Evolutionary conservation across 2,797 vertebrate genomes (phyloP).

Genomic region (Ibycter americanus): DNA sequence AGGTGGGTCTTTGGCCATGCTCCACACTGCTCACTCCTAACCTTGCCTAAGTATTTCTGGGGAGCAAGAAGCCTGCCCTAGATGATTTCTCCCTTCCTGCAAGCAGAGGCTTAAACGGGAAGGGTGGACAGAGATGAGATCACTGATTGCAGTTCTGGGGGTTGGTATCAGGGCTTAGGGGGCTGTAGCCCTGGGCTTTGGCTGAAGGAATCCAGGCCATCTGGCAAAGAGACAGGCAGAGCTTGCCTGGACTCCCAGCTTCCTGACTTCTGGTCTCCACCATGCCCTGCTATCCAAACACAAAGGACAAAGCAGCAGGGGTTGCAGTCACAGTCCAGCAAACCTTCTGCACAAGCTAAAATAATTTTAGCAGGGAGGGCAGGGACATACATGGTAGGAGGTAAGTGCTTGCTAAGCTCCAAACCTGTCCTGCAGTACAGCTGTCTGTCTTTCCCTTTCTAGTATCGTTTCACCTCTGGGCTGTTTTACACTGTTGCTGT

Average conservation of each 20-base stretch:
- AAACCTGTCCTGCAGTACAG: neutral
- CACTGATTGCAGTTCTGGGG: neutral
- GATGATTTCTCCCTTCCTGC: neutral
- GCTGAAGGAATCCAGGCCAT: neutral
- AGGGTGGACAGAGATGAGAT: neutral
- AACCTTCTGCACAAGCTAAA: neutral
- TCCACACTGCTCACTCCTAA: neutral
- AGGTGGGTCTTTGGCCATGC: neutral
- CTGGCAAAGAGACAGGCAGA: neutral
- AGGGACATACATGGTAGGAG: neutral
- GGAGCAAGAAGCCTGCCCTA: neutral
- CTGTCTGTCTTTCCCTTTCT: neutral
- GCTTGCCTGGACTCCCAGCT: neutral
- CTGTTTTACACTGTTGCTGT: neutral
- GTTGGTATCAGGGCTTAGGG: accelerated
- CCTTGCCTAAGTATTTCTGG: neutral
- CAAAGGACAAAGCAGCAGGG: neutral
- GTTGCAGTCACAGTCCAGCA: neutral
- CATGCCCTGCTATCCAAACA: neutral
- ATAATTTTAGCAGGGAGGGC: neutral
- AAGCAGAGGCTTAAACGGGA: neutral
- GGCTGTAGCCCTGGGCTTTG: neutral
- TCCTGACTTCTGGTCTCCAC: neutral
- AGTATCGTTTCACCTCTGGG: accelerated
- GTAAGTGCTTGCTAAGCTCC: neutral